These are phyloP conservation scores for Danaus chrysippus DNA, from an alignment of 2,888 invertebrate species.

Conservation along the genomic window DNA sequence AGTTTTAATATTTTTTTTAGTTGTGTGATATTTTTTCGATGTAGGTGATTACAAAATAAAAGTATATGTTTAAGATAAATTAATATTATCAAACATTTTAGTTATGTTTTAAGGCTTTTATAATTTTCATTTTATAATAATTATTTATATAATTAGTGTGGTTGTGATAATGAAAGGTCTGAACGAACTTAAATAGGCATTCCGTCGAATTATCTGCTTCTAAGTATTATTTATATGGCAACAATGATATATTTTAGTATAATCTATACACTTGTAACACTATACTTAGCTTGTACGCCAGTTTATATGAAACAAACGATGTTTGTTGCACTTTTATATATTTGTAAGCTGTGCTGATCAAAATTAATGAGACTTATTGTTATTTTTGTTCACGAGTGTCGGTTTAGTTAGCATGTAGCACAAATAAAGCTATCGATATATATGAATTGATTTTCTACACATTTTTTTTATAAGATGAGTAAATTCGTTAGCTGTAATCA, in stretches of 20 bases:
- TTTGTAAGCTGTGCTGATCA: constrained; percentile 15
- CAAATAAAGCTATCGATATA: neutral
- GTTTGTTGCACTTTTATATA: constrained; percentile 19
- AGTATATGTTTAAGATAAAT: neutral
- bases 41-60: too few species aligned
- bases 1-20: too few species aligned
- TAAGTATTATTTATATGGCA: constrained; percentile 19
- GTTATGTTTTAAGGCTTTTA: constrained; percentile 4
- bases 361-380: constrained; percentile 10
- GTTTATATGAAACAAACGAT: neutral
- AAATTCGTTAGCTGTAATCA: constrained; percentile 42
- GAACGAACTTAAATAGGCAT: constrained; percentile 21
- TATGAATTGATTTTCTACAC: constrained; percentile 24
- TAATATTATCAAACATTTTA: neutral
- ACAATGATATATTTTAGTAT: constrained; percentile 26
- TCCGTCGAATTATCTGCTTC: constrained; percentile 32
- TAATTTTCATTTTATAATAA: constrained; percentile 10
- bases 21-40: too few species aligned
- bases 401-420: constrained; percentile 3
- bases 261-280: constrained; percentile 46
- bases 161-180: constrained; percentile 29
- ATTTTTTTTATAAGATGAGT: constrained; percentile 28
- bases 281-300: constrained; percentile 5
- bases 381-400: neutral
- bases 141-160: constrained; percentile 26